These are phyloP conservation scores for Calephelis perditalis DNA, from an alignment of 2,888 invertebrate species.

Conservation along the genomic window DNA sequence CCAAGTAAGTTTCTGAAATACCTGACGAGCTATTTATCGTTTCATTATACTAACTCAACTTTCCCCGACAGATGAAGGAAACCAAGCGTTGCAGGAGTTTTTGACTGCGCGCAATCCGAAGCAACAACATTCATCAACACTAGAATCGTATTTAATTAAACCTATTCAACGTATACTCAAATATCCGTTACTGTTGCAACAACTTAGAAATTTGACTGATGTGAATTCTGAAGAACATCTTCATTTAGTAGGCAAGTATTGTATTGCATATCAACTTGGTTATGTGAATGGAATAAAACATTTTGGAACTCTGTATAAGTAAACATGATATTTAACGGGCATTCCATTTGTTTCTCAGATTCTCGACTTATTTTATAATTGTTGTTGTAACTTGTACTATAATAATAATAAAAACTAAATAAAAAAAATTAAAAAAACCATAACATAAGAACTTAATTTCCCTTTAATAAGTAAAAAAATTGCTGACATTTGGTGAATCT, in stretches of 20 bases:
- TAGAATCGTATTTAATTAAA: conserved; percentile 98
- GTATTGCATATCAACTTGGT: background rate
- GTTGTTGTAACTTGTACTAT: too few relatives aligned
- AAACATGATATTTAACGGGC: too few relatives aligned
- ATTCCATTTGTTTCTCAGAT: too few relatives aligned
- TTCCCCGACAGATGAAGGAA: conserved; percentile 88
- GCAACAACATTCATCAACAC: conserved; percentile 96
- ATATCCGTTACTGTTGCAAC: conserved; percentile 96
- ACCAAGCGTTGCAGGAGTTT: conserved; percentile 97
- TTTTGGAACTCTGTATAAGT: too few relatives aligned
- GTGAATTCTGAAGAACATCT: conserved; percentile 95
- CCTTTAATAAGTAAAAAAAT: too few relatives aligned
- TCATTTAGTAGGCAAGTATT: conserved; percentile 89
- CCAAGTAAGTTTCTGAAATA: conserved; percentile 86
- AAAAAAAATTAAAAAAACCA: too few relatives aligned
- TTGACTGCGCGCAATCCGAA: conserved; percentile 95
- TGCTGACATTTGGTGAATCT: too few relatives aligned
- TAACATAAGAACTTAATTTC: too few relatives aligned
- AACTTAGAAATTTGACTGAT: conserved; percentile 95
- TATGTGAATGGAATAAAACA: background rate
- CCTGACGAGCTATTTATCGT: conserved; percentile 22
- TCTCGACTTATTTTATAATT: too few relatives aligned
- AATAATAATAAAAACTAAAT: too few relatives aligned
- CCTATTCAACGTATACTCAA: conserved; percentile 99
- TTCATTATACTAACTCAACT: conserved; percentile 15